These are phyloP conservation scores for Picus viridis DNA, from an alignment of 2,797 vertebrate genomes.

Conservation along the genomic window DNA sequence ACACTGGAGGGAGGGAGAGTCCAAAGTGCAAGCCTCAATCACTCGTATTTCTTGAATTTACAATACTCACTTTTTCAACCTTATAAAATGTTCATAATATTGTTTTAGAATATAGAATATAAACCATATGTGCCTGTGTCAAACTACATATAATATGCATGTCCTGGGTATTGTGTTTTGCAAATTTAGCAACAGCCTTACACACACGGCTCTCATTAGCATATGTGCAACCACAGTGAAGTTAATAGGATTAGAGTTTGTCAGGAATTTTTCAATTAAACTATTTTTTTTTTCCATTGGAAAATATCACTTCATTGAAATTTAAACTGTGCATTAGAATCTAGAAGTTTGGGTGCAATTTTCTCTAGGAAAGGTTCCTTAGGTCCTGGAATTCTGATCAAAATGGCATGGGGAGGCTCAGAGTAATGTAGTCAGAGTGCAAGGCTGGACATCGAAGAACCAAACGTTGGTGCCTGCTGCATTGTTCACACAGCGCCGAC, in stretches of 20 bases:
- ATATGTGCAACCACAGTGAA: conserved; percentile 56
- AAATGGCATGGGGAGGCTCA: background rate
- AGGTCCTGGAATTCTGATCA: conserved; percentile 45
- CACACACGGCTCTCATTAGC: conserved; percentile 70
- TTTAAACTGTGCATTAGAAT: conserved; percentile 56
- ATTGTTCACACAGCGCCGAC: background rate
- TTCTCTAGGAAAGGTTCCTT: conserved; percentile 41
- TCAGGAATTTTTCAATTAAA: conserved; percentile 76
- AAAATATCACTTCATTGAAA: conserved; percentile 67
- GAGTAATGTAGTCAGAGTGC: background rate
- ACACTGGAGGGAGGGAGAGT: conserved; percentile 18
- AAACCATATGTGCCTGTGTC: conserved; percentile 69
- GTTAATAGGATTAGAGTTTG: conserved; percentile 72
- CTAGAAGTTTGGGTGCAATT: conserved; percentile 5
- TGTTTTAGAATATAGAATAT: conserved; percentile 65
- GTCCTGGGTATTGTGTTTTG: conserved; percentile 69
- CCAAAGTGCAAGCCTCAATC: conserved; percentile 59
- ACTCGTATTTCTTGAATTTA: conserved; percentile 70
- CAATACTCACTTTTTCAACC: conserved; percentile 64
- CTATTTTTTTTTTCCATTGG: conserved; percentile 27
- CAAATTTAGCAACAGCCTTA: conserved; percentile 65
- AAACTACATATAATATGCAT: conserved; percentile 60
- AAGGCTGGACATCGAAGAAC: background rate
- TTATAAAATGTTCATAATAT: conserved; percentile 67
- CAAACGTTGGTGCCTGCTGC: background rate